phyloP scores from a whole-genome alignment of 1,140 invertebrate species.

The Carposina sasakii region DNA sequence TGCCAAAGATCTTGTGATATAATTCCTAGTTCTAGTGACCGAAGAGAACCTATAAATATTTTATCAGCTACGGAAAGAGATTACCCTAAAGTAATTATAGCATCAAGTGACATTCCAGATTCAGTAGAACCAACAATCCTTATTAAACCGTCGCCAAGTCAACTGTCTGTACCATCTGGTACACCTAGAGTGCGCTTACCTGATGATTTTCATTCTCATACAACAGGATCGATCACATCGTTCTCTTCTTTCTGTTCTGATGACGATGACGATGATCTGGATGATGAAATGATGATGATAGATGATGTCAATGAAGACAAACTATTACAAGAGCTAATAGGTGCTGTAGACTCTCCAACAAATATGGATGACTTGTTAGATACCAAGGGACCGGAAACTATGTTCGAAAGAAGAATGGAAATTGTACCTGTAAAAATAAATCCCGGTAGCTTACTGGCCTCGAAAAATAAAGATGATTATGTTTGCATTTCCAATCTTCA shows the following conservation, averaged over 20 bases:
- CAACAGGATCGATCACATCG: conserved; percentile 49
- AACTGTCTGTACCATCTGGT: conserved; percentile 42
- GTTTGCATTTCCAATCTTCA: conserved; percentile 49
- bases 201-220: conserved; percentile 55
- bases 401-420: conserved; percentile 62
- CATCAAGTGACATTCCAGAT: conserved; percentile 39
- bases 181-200: conserved; percentile 51
- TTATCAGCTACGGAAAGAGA: conserved; percentile 33
- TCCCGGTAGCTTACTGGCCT: conserved; percentile 27
- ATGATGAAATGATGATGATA: conserved; percentile 47
- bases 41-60: conserved; percentile 10
- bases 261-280: conserved; percentile 54
- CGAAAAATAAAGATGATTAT: conserved; percentile 53
- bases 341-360: conserved; percentile 57
- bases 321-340: conserved; percentile 58
- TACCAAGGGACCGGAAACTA: conserved; percentile 65
- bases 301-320: conserved; percentile 50
- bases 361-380: conserved; percentile 53
- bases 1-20: conserved; percentile 38
- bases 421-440: conserved; percentile 61
- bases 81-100: conserved; percentile 58
- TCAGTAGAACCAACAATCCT: conserved; percentile 46
- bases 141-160: conserved; percentile 48
- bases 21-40: conserved; percentile 21
- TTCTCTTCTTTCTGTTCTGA: conserved; percentile 59